Evolutionary conservation across 2,113 vertebrate species (phyloP).

Genomic region (Arvicanthis niloticus): DNA sequence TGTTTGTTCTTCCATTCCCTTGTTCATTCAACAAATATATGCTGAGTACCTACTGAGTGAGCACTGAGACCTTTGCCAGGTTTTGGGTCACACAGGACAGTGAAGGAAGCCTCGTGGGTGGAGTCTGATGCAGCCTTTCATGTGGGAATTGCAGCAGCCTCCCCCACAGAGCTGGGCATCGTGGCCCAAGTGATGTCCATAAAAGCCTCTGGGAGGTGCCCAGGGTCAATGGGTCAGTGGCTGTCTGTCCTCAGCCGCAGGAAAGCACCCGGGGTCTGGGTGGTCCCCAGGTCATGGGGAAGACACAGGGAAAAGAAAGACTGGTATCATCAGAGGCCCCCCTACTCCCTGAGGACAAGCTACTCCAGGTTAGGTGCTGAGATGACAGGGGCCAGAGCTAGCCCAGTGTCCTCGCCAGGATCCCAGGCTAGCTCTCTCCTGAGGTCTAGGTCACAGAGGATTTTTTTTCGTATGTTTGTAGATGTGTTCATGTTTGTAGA

Average conservation of each 20-base stretch:
- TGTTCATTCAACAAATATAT: background rate
- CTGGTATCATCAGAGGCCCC: fast-evolving
- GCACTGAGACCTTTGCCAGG: background rate
- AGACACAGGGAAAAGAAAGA: too few species aligned
- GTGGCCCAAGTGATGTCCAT: background rate
- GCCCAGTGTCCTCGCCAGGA: background rate
- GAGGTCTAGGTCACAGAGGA: background rate
- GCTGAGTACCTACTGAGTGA: background rate
- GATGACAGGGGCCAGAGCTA: background rate
- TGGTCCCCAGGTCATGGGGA: background rate
- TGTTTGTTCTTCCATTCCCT: background rate
- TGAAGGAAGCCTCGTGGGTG: fast-evolving
- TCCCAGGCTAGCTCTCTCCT: background rate
- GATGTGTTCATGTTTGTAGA: too few species aligned
- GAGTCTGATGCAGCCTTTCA: fast-evolving
- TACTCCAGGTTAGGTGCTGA: too few species aligned
- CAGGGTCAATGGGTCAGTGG: fast-evolving
- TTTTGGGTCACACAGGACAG: background rate
- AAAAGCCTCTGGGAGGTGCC: background rate
- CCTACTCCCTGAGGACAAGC: background rate
- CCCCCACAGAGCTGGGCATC: background rate
- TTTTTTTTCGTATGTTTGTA: too few species aligned
- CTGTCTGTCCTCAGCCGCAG: too few species aligned
- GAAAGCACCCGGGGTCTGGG: background rate
- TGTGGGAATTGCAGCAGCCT: background rate